phyloP scores from a whole-genome alignment of 1,140 invertebrate genomes.

The Choristoneura fumiferana region DNA sequence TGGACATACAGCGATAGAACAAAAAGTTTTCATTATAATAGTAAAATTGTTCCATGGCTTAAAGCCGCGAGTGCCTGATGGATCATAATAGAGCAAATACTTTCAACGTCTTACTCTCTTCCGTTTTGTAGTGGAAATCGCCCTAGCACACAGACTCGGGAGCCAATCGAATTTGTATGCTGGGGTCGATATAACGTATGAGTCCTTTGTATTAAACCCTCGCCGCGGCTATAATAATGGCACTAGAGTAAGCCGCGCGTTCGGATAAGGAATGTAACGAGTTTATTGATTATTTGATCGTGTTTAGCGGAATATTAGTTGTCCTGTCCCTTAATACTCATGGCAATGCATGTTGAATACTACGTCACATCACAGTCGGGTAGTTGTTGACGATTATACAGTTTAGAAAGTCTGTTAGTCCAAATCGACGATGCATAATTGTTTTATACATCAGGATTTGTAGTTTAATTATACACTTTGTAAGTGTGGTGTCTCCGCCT shows the following conservation, averaged over 20 bases:
- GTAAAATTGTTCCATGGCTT: constrained; percentile 24
- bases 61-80: constrained; percentile 43
- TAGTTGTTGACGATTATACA: constrained; percentile 38
- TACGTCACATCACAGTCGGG: constrained; percentile 63
- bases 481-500: constrained; percentile 75
- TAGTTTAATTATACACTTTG: constrained; percentile 76
- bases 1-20: constrained; percentile 32
- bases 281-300: constrained; percentile 20
- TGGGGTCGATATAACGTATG: background rate
- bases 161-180: background rate
- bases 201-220: constrained; percentile 2
- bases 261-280: background rate
- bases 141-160: background rate
- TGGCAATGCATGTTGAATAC: constrained; percentile 32
- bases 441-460: constrained; percentile 69
- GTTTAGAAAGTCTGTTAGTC: constrained; percentile 54
- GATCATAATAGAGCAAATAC: constrained; percentile 36
- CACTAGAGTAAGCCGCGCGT: constrained; percentile 9
- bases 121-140: constrained; percentile 11
- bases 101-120: constrained; percentile 6
- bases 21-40: constrained; percentile 13
- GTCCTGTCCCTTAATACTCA: constrained; percentile 43
- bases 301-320: constrained; percentile 25
- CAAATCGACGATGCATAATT: constrained; percentile 67
- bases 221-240: constrained; percentile 13